Base-by-base conservation (phyloP, 2,113 vertebrate genomes). In the Semicossyphus pulcher region DNA sequence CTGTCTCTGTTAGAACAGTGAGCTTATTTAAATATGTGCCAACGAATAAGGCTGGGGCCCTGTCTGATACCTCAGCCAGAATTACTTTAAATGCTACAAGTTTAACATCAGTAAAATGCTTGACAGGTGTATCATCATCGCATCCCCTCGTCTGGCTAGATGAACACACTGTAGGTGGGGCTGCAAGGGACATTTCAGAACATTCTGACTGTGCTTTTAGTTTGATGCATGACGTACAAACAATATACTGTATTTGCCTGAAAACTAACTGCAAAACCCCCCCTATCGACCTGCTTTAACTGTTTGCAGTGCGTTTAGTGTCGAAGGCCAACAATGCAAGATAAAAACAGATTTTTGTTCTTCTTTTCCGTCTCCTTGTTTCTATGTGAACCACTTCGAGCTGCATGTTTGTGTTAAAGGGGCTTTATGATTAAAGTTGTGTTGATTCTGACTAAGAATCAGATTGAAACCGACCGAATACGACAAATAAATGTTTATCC, bases 11-110 rank as follows among this genome's bases (percentile, higher is more conserved):
- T 26, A 42, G 56, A 58, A 21, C 25, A 7, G 62, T 51, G 48
- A 67, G 44, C 37, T 61, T 72, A 72, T 87, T 85, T 18, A 78
- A 81, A 79, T 44, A 71, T 61, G 65, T 10, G 2, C 42, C 41
- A 20, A 34, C 41, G 47, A 54, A 63, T 69, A 42, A 45, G 11
- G 47, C 37, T 23, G 48, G 9, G 47, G 61, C 61, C n/a, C 25
- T 32, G 3, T 10, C 32, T 73, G 34, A 59, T 56, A 56, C 23
- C 11, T 3, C 11, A 59, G 45, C 39, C 14, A 63, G 48, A 71
- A 26, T 57, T 25, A 44, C 21, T 47, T 51, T 42, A 31, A 41
- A 25, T 12, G 49, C 10, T 39, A 52, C n/a, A 59, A 8, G 49
- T 72, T 62, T 49, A 8, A 21, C 73, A 58, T 81, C 57, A 25